Percentiles rank a stretch among this genome's conserved stretches.
Conservation (phyloP, 1,140 invertebrate species). For the Drosophila biarmipes region DNA sequence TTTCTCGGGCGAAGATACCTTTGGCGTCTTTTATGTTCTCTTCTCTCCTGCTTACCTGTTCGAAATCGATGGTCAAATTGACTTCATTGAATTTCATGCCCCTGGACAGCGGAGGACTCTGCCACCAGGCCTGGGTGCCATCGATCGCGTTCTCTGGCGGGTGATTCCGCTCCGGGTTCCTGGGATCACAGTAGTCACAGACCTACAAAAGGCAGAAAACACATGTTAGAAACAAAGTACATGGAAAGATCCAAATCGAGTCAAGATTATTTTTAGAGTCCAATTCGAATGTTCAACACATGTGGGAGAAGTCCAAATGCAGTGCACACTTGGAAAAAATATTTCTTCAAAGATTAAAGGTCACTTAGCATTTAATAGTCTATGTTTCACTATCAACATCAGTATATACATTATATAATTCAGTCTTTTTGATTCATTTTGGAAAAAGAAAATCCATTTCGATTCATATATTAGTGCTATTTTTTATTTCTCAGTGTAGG, state of each 20-base stretch:
- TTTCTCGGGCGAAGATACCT: constrained; percentile 28
- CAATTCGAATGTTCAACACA: constrained; percentile 58
- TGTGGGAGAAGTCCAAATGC: constrained; percentile 45
- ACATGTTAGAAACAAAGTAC: constrained; percentile 33
- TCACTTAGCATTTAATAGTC: background rate
- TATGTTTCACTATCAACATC: no score
- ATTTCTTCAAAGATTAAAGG: background rate
- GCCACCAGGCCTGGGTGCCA: constrained; percentile 98
- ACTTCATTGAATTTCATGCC: constrained; percentile 98
- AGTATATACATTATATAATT: no score
- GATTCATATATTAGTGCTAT: no score
- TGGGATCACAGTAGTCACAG: constrained; percentile 96
- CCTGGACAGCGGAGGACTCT: constrained; percentile 98
- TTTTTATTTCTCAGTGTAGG: background rate
- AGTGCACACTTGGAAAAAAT: constrained; percentile 12
- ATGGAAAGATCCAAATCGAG: constrained; percentile 18
- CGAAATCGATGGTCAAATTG: constrained; percentile 98
- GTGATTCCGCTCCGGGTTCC: constrained; percentile 90
- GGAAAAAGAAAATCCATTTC: background rate
- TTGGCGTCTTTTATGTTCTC: constrained; percentile 39
- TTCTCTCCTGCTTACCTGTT: constrained; percentile 89
- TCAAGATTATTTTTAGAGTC: constrained; percentile 64
- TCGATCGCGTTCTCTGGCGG: constrained; percentile 96
- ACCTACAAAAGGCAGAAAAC: constrained; percentile 87
- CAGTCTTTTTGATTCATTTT: background rate